Base-by-base conservation (phyloP, 2,888 invertebrate genomes). In the Thera obeliscata region DNA sequence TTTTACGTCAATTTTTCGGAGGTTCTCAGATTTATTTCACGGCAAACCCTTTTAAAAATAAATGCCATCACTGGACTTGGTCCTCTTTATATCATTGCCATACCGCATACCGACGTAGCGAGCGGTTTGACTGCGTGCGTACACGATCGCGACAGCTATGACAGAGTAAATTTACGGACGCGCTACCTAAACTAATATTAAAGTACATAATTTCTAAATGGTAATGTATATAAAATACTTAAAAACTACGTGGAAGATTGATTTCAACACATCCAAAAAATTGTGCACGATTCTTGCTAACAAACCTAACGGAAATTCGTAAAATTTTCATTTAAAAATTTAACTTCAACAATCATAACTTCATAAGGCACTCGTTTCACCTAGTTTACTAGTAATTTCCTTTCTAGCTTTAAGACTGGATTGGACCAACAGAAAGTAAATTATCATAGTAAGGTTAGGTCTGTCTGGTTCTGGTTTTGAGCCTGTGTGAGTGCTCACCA, bases 191-290 rank as follows among this genome's bases (percentile, higher is more conserved):
- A 71, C 86, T 88, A 69, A 64, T 86, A 89, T 41, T 72, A 77
- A 81, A 70, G 61, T 74, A 74, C 71, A 72, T 86, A 88, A 90
- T 86, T 84, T 89, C 91, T 92, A 93, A 90, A 88, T 93, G 93
- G 93, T 93, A 92, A 91, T 88, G 89, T 89, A 84, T 90, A 89
- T 86, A 90, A 89, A 88, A 88, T 89, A 88, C 89, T 88, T 91
- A 91, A 69, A 74, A 65, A 59, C 90, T 91, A 91, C 72, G 81
- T 89, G 93, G 91, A 93, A 92, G 92, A 90, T 89, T 85, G 77
- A 81, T 82, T 84, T 81, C 78, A 84, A 87, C 85, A 85, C 84
- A 60, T 81, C 78, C 76, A 75, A 69, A 78, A 80, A 75, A 76
- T 67, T 70, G 67, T 72, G 69, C 71, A 69, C 69, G 67, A 70